These are phyloP conservation scores for Dendrolimus houi DNA, from an alignment of 2,888 invertebrate genomes.

Conservation along the genomic window DNA sequence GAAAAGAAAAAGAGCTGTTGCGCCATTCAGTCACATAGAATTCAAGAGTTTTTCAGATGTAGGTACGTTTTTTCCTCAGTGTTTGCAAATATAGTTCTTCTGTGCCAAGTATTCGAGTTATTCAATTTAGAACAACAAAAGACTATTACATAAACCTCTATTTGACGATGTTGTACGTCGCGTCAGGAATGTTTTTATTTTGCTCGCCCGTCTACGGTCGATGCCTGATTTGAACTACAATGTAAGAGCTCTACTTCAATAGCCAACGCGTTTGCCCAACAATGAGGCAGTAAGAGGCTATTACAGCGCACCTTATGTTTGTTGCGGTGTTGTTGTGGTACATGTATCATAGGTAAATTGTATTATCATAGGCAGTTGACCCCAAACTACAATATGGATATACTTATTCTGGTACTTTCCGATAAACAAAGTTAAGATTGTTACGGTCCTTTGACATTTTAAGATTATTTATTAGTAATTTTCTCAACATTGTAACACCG, in stretches of 20 bases:
- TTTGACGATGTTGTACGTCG: neutral
- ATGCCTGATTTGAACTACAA: constrained; percentile 10
- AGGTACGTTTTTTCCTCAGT: neutral
- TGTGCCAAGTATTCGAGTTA: too few relatives aligned
- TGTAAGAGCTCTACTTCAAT: constrained; percentile 12
- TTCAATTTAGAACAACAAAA: neutral
- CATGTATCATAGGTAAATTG: neutral
- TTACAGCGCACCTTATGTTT: constrained; percentile 13
- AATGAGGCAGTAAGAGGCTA: constrained; percentile 25
- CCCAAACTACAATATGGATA: neutral
- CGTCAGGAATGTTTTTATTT: constrained; percentile 7
- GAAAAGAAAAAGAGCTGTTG: too few relatives aligned
- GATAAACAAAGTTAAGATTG: too few relatives aligned
- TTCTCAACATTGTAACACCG: too few relatives aligned
- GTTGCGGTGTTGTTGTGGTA: constrained; percentile 3
- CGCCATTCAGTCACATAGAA: too few relatives aligned
- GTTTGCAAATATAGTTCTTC: too few relatives aligned
- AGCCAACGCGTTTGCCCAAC: constrained; percentile 15
- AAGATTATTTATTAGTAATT: too few relatives aligned
- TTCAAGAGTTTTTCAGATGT: too few relatives aligned
- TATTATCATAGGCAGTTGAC: neutral
- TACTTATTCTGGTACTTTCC: neutral
- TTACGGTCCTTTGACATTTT: too few relatives aligned
- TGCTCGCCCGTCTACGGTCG: constrained; percentile 9
- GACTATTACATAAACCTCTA: neutral